Evolutionary conservation across 2,113 vertebrate species (phyloP).

Genomic region (Coptodon rendalli): DNA sequence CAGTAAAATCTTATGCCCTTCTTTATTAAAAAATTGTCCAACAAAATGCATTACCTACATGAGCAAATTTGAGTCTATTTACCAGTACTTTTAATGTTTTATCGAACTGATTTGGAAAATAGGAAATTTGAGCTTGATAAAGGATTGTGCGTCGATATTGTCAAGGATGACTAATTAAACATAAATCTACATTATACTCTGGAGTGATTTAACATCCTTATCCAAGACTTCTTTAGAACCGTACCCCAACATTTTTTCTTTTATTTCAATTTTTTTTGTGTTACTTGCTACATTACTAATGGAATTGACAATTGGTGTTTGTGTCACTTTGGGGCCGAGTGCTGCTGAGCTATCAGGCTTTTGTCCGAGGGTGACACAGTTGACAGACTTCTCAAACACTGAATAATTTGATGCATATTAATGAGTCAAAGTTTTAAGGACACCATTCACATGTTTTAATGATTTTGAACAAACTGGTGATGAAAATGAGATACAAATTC

Average conservation of each 20-base stretch:
- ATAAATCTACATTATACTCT: background rate
- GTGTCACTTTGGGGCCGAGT: background rate
- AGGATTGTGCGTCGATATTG: background rate
- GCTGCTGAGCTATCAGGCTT: background rate
- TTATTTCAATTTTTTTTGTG: background rate
- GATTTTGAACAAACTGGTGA: background rate
- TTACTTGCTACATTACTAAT: background rate
- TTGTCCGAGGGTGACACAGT: background rate
- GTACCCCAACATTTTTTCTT: background rate
- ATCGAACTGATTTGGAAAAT: background rate
- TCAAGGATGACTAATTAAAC: background rate
- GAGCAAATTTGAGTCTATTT: background rate
- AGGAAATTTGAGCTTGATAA: background rate
- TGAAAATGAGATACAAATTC: background rate
- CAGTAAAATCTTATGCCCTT: background rate
- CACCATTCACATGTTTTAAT: background rate
- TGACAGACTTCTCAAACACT: background rate
- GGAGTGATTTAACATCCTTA: background rate
- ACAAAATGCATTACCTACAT: background rate
- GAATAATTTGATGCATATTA: background rate
- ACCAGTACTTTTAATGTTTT: background rate
- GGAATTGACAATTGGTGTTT: background rate
- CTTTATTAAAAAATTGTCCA: background rate
- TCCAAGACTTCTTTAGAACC: background rate
- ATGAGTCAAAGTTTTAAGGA: background rate